Evolutionary conservation across 2,888 invertebrate species (phyloP), one percentile per base, ranked within the genome.

Genomic region (Blera fallax): DNA sequence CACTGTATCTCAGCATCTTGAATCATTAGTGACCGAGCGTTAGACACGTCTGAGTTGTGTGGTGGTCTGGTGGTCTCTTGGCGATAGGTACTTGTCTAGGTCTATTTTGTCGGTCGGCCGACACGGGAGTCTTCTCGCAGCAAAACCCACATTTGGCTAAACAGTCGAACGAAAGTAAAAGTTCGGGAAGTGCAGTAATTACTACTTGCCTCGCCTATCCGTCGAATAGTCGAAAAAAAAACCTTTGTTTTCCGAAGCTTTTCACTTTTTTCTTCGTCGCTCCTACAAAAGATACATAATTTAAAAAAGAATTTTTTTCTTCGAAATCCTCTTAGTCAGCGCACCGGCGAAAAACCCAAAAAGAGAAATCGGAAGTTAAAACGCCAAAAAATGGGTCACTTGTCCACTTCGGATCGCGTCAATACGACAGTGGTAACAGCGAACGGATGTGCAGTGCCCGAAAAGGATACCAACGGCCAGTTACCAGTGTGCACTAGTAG

Each of bases 351-450:
- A n/a, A 32, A 14, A 34, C 10, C 8, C 8, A 37, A 67, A 74
- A 62, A 81, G 60, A 73, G 78, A 73, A 78, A 83, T 78, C 83
- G 72, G 74, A 74, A 54, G 34, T 18, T 24, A 16, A 50, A 50
- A 43, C 21, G 32, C 45, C 34, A 58, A 50, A 88, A 87, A 88
- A 92, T 92, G 92, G 92, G 91, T 88, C 92, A 92, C 65, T 87
- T 91, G 79, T 89, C 91, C 62, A 90, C 89, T 50, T 89, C 90
- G 81, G 91, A 91, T 87, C 90, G 90, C 50, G 89, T 91, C 82
- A 90, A 90, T 88, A 89, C 89, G 62, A 83, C 87, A 24, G 85
- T 87, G 64, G 87, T 88, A 34, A 80, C 87, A 45, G 50, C 70
- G 7, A 78, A 80, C 74, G 82, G 78, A 72, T 87, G 76, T 67